Evolutionary conservation across 2,888 invertebrate species (phyloP).

Genomic region (Terebella lapidaria): DNA sequence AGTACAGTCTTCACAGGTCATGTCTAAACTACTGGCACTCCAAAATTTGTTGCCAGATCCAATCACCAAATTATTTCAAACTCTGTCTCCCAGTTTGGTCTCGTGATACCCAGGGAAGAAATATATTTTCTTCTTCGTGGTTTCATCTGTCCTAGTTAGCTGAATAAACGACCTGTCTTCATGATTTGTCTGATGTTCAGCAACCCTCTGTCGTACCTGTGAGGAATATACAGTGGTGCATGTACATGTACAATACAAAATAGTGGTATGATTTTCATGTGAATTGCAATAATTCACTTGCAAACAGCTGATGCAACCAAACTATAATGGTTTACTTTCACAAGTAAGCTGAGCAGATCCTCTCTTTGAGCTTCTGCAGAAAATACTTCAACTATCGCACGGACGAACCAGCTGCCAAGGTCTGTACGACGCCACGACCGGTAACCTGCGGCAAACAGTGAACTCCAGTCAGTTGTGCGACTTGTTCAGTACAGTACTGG

Average conservation of each 20-base stretch:
- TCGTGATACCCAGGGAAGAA: constrained; percentile 9
- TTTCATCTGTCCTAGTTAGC: constrained; percentile 5
- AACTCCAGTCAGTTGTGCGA: too few species aligned
- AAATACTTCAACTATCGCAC: constrained; percentile 42
- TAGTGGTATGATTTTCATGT: too few species aligned
- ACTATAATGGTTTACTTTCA: constrained; percentile 7
- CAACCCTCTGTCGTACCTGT: neutral
- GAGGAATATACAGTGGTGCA: neutral
- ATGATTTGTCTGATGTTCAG: constrained; percentile 2
- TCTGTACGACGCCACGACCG: constrained; percentile 44
- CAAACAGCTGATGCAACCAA: neutral
- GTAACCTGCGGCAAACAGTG: constrained; percentile 39
- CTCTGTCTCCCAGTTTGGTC: too few species aligned
- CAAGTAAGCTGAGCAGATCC: constrained; percentile 9
- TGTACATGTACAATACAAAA: too few species aligned
- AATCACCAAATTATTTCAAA: too few species aligned
- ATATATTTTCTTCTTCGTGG: constrained; percentile 9
- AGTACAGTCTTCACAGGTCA: too few species aligned
- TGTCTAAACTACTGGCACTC: too few species aligned
- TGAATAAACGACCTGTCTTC: neutral
- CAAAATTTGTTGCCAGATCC: too few species aligned
- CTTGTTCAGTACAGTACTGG: neutral
- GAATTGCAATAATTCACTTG: neutral
- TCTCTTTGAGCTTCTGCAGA: constrained; percentile 32
- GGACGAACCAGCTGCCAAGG: constrained; percentile 45